phyloP scores from a whole-genome alignment of 2,888 invertebrate species.

The Leucoma salicis region DNA sequence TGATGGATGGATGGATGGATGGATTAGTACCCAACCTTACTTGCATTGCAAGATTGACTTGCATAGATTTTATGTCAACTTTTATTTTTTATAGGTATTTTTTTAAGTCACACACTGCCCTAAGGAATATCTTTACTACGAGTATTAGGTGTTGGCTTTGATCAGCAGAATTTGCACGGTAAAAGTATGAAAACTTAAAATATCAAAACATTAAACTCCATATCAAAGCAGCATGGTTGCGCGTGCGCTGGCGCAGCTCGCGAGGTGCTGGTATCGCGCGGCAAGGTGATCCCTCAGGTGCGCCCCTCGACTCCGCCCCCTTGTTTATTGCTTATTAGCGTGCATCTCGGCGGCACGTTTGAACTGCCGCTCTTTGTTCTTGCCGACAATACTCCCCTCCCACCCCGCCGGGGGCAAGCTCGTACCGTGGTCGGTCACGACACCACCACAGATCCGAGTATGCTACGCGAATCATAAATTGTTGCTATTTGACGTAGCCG shows the following conservation, averaged over 20 bases:
- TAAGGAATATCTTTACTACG: too few species aligned
- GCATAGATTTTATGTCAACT: too few species aligned
- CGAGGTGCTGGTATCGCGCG: conserved; percentile 47
- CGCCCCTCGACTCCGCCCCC: conserved; percentile 75
- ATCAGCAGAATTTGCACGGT: too few species aligned
- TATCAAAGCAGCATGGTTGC: conserved; percentile 29
- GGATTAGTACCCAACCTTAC: too few species aligned
- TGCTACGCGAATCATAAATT: conserved; percentile 77
- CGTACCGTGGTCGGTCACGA: conserved; percentile 62
- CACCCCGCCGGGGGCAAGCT: conserved; percentile 22
- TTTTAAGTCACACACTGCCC: too few species aligned
- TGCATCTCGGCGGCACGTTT: conserved; percentile 74
- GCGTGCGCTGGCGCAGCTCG: conserved; percentile 41
- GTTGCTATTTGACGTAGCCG: conserved; percentile 76
- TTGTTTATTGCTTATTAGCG: conserved; percentile 83
- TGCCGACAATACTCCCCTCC: conserved; percentile 54
- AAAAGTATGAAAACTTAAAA: too few species aligned
- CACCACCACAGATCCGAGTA: conserved; percentile 59
- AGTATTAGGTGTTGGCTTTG: too few species aligned
- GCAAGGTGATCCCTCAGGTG: conserved; percentile 78
- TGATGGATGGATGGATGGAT: too few species aligned
- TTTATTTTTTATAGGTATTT: too few species aligned
- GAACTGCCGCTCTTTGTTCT: conserved; percentile 77
- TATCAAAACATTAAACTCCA: conserved; percentile 17
- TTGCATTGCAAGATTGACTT: too few species aligned